Conservation (phyloP, 2,797 vertebrate species). For the Alauda arvensis region DNA sequence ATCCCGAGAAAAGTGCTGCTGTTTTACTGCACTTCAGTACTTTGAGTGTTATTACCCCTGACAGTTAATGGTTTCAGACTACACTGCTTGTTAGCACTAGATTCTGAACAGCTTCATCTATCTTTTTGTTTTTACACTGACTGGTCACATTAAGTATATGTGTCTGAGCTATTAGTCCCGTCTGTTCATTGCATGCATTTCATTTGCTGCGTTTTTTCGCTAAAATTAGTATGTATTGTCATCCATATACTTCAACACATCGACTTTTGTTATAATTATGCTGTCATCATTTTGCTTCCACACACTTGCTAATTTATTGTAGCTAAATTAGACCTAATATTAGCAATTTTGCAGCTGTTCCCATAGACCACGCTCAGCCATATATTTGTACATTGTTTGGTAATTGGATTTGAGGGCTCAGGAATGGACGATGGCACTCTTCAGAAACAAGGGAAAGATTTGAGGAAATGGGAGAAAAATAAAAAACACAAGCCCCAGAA, state of each 20-base stretch:
- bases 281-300: slow-evolving; percentile 79
- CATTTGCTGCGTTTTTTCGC: slow-evolving; percentile 67
- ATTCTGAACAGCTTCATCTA: slow-evolving; percentile 80
- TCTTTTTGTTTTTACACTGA: slow-evolving; percentile 82
- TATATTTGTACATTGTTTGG: slow-evolving; percentile 73
- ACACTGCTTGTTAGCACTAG: slow-evolving; percentile 75
- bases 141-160: slow-evolving; percentile 79
- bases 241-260: slow-evolving; percentile 77
- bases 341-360: slow-evolving; percentile 84
- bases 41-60: slow-evolving; percentile 80
- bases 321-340: slow-evolving; percentile 83
- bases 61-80: slow-evolving; percentile 80
- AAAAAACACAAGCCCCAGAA: slow-evolving; percentile 4
- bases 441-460: slow-evolving; percentile 45
- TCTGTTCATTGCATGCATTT: slow-evolving; percentile 73
- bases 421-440: slow-evolving; percentile 32
- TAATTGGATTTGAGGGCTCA: slow-evolving; percentile 73
- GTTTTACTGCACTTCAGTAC: slow-evolving; percentile 72
- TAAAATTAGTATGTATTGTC: slow-evolving; percentile 83
- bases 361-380: slow-evolving; percentile 66
- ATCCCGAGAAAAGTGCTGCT: slow-evolving; percentile 69
- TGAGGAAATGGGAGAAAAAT: slow-evolving; percentile 42
- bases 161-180: slow-evolving; percentile 77
- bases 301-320: slow-evolving; percentile 82
- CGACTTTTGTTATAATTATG: slow-evolving; percentile 83